phyloP scores from a whole-genome alignment of 1,140 invertebrate genomes.

The Phymorhynchus buccinoides region DNA sequence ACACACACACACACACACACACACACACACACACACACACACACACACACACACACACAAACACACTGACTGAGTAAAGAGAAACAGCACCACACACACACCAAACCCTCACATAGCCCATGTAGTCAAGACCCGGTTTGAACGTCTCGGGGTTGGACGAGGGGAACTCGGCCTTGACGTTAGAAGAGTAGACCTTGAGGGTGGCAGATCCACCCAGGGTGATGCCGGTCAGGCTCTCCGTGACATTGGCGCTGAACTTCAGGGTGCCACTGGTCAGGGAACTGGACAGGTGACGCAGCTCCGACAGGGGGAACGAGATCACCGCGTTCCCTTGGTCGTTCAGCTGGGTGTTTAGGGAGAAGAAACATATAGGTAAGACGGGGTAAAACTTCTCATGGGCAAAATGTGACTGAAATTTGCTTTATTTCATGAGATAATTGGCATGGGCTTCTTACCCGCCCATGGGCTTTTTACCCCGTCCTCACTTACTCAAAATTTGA shows the following conservation, averaged over 20 bases:
- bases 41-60: too few species aligned
- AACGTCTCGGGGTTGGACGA: slow-evolving; percentile 65
- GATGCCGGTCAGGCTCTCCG: slow-evolving; percentile 63
- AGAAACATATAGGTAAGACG: not conserved
- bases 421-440: too few species aligned
- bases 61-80: too few species aligned
- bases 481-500: too few species aligned
- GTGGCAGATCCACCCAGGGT: slow-evolving; percentile 51
- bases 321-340: slow-evolving; percentile 54
- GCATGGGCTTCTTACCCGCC: too few species aligned
- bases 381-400: too few species aligned
- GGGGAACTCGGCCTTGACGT: slow-evolving; percentile 59
- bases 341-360: slow-evolving; percentile 43
- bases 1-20: not conserved
- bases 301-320: slow-evolving; percentile 52
- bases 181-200: slow-evolving; percentile 37
- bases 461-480: too few species aligned
- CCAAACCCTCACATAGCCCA: slow-evolving; percentile 61
- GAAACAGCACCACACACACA: not conserved
- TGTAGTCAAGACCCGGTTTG: slow-evolving; percentile 65
- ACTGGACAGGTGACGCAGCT: slow-evolving; percentile 33
- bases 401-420: too few species aligned
- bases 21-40: not conserved
- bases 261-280: slow-evolving; percentile 45
- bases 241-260: slow-evolving; percentile 61